A percentile compares a stretch with the other conserved stretches of the same genome.
These are phyloP conservation scores for Anaspis maculata DNA, from an alignment of 2,888 invertebrate species.

Conservation along the genomic window DNA sequence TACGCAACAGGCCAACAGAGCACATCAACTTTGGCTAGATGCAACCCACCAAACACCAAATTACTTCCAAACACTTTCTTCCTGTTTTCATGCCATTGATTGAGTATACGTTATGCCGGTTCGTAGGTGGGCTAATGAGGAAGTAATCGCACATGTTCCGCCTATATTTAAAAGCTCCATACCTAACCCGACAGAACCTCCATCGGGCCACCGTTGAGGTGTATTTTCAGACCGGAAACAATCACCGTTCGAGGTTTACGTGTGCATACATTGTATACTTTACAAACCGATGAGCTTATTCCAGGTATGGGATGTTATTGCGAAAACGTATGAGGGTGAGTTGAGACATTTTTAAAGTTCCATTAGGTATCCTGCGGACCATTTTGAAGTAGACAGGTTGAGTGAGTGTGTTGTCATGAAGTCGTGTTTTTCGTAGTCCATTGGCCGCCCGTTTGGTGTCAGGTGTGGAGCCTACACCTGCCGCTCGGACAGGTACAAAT, in stretches of 20 bases:
- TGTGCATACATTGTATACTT: too few species aligned
- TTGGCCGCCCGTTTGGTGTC: constrained; percentile 13
- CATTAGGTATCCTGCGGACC: constrained; percentile 2
- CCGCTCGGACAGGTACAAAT: constrained; percentile 21
- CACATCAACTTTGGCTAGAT: too few species aligned
- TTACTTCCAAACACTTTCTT: too few species aligned
- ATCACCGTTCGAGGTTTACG: constrained; percentile 17
- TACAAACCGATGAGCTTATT: too few species aligned
- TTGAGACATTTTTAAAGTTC: constrained; percentile 6
- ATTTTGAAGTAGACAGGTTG: constrained; percentile 5
- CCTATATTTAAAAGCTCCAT: constrained; percentile 11
- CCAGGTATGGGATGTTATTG: too few species aligned
- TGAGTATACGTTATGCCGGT: constrained; percentile 3
- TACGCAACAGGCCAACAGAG: too few species aligned
- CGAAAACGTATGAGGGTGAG: neutral
- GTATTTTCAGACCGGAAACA: constrained; percentile 35
- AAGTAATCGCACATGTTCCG: constrained; percentile 13
- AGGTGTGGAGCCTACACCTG: constrained; percentile 18
- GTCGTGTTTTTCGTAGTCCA: constrained; percentile 12
- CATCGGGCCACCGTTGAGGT: constrained; percentile 7
- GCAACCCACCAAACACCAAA: too few species aligned
- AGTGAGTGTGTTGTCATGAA: constrained; percentile 7
- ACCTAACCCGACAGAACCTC: constrained; percentile 9
- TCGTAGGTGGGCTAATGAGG: constrained; percentile 12
- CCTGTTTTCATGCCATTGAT: neutral